Conservation (phyloP, 1,140 invertebrate species). For the Fopius arisanus region DNA sequence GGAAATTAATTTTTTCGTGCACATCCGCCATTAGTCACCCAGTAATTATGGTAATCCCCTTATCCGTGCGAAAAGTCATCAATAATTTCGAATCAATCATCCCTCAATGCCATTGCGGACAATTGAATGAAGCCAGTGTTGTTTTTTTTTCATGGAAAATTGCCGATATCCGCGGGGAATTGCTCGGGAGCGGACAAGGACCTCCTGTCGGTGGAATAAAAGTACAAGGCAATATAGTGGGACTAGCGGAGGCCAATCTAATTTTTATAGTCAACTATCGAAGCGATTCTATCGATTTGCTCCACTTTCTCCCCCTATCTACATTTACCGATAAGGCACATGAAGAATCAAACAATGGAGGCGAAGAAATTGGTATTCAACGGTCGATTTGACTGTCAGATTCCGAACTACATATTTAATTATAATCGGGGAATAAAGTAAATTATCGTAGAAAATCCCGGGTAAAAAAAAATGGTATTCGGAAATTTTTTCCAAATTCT, state of each 20-base stretch:
- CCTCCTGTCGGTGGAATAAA: constrained; percentile 26
- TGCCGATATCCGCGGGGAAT: constrained; percentile 2
- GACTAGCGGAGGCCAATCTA: constrained; percentile 38
- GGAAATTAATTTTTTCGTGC: too few relatives aligned
- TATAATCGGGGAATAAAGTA: too few relatives aligned
- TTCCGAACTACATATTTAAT: too few relatives aligned
- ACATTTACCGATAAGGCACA: neutral
- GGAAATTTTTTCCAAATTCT: too few relatives aligned
- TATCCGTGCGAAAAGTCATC: neutral
- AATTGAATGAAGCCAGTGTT: neutral
- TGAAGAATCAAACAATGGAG: constrained; percentile 14
- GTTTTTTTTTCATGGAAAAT: constrained; percentile 1
- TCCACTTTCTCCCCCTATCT: constrained; percentile 21
- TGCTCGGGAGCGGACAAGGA: constrained; percentile 30
- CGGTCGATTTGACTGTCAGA: neutral
- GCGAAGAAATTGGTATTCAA: constrained; percentile 2
- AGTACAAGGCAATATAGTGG: neutral
- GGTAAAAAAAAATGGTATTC: too few relatives aligned
- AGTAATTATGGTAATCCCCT: neutral
- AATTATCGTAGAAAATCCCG: too few relatives aligned
- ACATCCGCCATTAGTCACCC: neutral
- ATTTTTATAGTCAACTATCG: constrained; percentile 40
- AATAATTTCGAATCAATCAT: neutral
- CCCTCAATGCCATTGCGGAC: neutral
- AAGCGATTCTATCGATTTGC: constrained; percentile 21